Evolutionary conservation across 2,113 vertebrate genomes (phyloP).

Genomic region (Halcyon malimbica): DNA sequence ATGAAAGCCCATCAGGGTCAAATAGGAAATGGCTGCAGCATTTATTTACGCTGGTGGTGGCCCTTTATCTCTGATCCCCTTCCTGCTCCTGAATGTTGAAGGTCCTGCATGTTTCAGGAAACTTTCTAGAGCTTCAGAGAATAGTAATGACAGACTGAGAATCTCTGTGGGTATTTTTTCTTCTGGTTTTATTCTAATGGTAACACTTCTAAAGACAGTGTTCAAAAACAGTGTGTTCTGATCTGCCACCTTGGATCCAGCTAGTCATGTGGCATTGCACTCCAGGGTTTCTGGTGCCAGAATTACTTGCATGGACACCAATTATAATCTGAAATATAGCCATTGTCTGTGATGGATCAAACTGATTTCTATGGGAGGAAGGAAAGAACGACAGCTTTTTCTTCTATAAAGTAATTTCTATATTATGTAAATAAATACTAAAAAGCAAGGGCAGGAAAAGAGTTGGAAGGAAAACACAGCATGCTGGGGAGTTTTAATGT

Average conservation of each 20-base stretch:
- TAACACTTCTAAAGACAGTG: neutral
- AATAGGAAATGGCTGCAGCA: neutral
- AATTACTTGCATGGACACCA: neutral
- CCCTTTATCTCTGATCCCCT: neutral
- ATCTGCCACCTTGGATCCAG: neutral
- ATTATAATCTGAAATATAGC: neutral
- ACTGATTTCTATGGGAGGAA: neutral
- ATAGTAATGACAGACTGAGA: neutral
- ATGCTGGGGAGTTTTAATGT: neutral
- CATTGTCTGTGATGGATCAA: neutral
- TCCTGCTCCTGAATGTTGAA: neutral
- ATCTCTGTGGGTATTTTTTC: neutral
- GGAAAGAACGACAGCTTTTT: neutral
- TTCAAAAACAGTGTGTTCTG: neutral
- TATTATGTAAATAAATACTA: neutral
- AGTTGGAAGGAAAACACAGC: neutral
- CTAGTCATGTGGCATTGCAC: neutral
- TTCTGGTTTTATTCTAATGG: neutral
- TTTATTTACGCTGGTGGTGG: neutral
- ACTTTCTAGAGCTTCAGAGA: neutral
- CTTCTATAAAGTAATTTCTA: neutral
- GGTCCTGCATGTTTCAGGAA: neutral
- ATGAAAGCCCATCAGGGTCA: neutral
- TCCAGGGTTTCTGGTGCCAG: neutral
- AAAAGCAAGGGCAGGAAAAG: neutral